A percentile compares a stretch with the other conserved stretches of the same genome.
phyloP scores from a whole-genome alignment of 2,113 vertebrate genomes.

The Neofelis nebulosa region DNA sequence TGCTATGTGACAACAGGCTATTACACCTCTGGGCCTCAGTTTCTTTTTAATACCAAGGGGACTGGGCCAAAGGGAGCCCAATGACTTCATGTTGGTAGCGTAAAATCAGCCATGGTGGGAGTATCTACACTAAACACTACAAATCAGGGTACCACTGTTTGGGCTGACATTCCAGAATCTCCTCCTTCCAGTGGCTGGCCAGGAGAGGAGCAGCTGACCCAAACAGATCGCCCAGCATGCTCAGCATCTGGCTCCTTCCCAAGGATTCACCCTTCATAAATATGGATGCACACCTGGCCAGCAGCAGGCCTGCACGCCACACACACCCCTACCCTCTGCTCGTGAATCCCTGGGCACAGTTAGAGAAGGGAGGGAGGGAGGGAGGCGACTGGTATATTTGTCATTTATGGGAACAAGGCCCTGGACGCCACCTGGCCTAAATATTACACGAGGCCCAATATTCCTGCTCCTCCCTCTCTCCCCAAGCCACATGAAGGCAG shows the following conservation, averaged over 20 bases:
- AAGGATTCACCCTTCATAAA: constrained; percentile 40
- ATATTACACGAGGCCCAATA: not conserved
- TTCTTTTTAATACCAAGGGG: not conserved
- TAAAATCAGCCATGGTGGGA: not conserved
- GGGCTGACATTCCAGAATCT: not conserved
- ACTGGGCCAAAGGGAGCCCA: not conserved
- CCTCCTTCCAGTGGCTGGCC: not conserved
- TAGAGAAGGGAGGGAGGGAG: not conserved
- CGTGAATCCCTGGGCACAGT: not conserved
- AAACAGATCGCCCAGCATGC: not conserved
- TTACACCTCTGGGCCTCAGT: not conserved
- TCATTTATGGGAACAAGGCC: constrained; percentile 36
- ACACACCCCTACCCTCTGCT: not conserved
- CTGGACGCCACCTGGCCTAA: not conserved
- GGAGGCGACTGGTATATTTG: not conserved
- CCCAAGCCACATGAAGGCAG: not conserved
- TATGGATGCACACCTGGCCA: constrained; percentile 61
- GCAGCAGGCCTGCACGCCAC: not conserved
- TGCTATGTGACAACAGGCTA: not conserved
- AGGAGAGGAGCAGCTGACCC: constrained; percentile 15
- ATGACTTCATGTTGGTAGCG: not conserved
- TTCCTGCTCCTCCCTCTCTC: not conserved
- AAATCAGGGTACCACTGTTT: not conserved
- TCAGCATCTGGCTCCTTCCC: constrained; percentile 16
- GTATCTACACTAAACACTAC: not conserved